Evolutionary conservation across 1,140 invertebrate species (phyloP).

Genomic region (Batillaria attramentaria): DNA sequence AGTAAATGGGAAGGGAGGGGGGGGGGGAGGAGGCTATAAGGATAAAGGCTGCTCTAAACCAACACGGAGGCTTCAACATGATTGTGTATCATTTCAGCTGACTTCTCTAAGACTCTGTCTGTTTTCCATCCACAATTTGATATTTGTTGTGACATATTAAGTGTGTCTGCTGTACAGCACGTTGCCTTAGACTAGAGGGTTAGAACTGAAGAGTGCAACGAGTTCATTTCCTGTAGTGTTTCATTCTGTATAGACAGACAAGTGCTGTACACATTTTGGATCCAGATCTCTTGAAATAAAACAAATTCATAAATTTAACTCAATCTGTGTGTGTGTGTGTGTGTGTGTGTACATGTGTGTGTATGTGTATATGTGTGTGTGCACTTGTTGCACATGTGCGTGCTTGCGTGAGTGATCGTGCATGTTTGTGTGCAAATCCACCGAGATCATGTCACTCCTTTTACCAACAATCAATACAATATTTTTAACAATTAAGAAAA

Average conservation of each 20-base stretch:
- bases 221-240: constrained; percentile 5
- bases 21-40: too few relatives aligned
- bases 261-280: neutral
- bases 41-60: neutral
- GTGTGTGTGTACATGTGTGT: constrained; percentile 2
- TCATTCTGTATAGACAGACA: constrained; percentile 3
- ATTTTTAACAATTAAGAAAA: too few relatives aligned
- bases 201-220: too few relatives aligned
- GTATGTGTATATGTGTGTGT: neutral
- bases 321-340: neutral
- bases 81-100: neutral
- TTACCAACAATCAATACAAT: too few relatives aligned
- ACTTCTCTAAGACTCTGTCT: neutral
- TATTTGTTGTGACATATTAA: constrained; percentile 1
- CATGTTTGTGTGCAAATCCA: too few relatives aligned
- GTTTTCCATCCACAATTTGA: neutral
- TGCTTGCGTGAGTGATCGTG: too few relatives aligned
- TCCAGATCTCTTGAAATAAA: neutral
- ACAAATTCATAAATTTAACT: neutral
- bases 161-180: neutral
- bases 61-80: neutral
- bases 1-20: too few relatives aligned
- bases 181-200: too few relatives aligned
- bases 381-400: neutral
- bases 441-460: too few relatives aligned